These are phyloP conservation scores for Eulithis testata DNA, from an alignment of 2,888 invertebrate genomes.

Conservation along the genomic window DNA sequence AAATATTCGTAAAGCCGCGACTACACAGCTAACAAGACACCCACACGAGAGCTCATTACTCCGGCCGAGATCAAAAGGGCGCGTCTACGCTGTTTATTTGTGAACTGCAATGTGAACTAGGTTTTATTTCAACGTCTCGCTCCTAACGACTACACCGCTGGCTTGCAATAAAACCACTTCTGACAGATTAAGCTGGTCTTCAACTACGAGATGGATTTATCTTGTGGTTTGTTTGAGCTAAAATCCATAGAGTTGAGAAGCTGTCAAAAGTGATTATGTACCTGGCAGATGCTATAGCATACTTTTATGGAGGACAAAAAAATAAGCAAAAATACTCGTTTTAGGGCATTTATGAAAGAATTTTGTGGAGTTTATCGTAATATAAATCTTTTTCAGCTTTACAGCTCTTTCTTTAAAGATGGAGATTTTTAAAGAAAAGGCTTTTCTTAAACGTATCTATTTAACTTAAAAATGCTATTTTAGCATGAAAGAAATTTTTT, in stretches of 20 bases:
- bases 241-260: background rate
- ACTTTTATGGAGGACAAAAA: slow-evolving; percentile 20
- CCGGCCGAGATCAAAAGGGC: slow-evolving; percentile 56
- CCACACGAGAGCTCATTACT: slow-evolving; percentile 58
- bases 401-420: slow-evolving; percentile 5
- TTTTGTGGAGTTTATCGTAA: slow-evolving; percentile 27
- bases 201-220: background rate
- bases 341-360: slow-evolving; percentile 28
- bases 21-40: slow-evolving; percentile 36
- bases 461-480: slow-evolving; percentile 20
- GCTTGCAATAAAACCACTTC: background rate
- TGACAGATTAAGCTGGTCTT: slow-evolving; percentile 4
- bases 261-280: slow-evolving; percentile 10
- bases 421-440: slow-evolving; percentile 12
- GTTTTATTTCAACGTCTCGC: slow-evolving; percentile 33
- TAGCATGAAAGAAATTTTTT: slow-evolving; percentile 5
- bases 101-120: slow-evolving; percentile 39
- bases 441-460: slow-evolving; percentile 6
- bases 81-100: slow-evolving; percentile 59
- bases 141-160: slow-evolving; percentile 28
- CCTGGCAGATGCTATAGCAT: background rate
- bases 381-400: slow-evolving; percentile 30
- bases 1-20: slow-evolving; percentile 25
- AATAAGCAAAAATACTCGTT: slow-evolving; percentile 19
- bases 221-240: background rate